Evolutionary conservation across 92 coral and sea anemone species (phyloP).

Genomic region (Porites evermanni): DNA sequence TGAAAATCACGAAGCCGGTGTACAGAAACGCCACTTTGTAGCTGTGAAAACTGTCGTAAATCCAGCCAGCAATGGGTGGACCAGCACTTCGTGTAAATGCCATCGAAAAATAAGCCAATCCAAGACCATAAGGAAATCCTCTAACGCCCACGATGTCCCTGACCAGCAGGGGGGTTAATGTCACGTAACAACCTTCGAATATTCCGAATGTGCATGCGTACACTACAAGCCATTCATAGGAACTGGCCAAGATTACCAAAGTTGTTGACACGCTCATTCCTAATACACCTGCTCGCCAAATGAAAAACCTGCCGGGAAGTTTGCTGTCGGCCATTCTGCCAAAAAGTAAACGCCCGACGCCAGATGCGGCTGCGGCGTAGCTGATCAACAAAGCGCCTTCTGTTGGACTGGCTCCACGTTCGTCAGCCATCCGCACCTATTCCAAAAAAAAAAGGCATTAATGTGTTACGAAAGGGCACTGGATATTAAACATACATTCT

Average conservation of each 20-base stretch:
- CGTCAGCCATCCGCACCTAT: conserved; percentile 68
- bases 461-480: not conserved
- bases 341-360: conserved; percentile 66
- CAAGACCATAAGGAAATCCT: conserved; percentile 60
- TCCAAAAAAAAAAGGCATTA: not conserved
- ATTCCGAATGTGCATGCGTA: conserved; percentile 69
- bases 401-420: conserved; percentile 35
- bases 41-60: conserved; percentile 31
- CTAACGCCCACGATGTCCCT: conserved; percentile 64
- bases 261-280: conserved; percentile 62
- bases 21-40: conserved; percentile 44
- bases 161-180: conserved; percentile 55
- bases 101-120: conserved; percentile 54
- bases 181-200: conserved; percentile 68
- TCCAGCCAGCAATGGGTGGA: conserved; percentile 65
- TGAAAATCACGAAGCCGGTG: conserved; percentile 9
- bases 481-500: not conserved
- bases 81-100: conserved; percentile 61
- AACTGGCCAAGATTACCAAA: conserved; percentile 52
- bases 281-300: conserved; percentile 58
- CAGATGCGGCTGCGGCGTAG: conserved; percentile 64
- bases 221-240: conserved; percentile 53
- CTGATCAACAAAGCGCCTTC: conserved; percentile 64
- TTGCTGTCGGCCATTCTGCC: conserved; percentile 70
- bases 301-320: conserved; percentile 49